Evolutionary conservation across 2,113 vertebrate genomes (phyloP).

Genomic region (Malurus cyaneus): DNA sequence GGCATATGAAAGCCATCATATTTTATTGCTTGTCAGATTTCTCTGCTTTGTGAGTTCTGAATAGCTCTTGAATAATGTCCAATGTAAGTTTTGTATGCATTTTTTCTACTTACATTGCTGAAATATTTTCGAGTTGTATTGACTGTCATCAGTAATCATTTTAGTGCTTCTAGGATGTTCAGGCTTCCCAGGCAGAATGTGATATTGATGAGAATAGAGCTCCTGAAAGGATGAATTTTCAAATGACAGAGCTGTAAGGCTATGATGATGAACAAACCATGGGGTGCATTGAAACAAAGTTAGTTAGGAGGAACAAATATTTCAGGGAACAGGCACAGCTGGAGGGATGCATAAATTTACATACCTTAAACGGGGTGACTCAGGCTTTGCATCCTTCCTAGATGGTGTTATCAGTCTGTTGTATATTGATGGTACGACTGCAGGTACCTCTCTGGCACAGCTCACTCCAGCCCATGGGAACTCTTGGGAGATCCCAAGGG

Average conservation of each 20-base stretch:
- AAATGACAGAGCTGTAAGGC: neutral
- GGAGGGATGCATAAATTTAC: neutral
- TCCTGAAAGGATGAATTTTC: neutral
- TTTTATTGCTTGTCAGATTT: constrained; percentile 3
- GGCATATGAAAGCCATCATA: neutral
- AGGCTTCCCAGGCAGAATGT: neutral
- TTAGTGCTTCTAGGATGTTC: neutral
- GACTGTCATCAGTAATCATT: neutral
- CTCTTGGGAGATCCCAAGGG: neutral
- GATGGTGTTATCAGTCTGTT: neutral
- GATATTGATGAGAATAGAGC: neutral
- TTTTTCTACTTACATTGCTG: neutral
- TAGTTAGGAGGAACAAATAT: neutral
- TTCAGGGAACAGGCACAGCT: neutral
- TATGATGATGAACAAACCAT: neutral
- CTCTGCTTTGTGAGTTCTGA: neutral
- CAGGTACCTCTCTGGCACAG: neutral
- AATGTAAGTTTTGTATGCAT: neutral
- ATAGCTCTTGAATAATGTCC: neutral
- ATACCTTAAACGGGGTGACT: neutral
- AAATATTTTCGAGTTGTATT: constrained; percentile 8
- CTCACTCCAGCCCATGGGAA: neutral
- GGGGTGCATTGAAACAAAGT: neutral
- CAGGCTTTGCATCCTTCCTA: neutral
- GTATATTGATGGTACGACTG: neutral